Evolutionary conservation across 2,113 vertebrate species (phyloP), one percentile per base, ranked within the genome.

Genomic region (Thomomys bottae): DNA sequence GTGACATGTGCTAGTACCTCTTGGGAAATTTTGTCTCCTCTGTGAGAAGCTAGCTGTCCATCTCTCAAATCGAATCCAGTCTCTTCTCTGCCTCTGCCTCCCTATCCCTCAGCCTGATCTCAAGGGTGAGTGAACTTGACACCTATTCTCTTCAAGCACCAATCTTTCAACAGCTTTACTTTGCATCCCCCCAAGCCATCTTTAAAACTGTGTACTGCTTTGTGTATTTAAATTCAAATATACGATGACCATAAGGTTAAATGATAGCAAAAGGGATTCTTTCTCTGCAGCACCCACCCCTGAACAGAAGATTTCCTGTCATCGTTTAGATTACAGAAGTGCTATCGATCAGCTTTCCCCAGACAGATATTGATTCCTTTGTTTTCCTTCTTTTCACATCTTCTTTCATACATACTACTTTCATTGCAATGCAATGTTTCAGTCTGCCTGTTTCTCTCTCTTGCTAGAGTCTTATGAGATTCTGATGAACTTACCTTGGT

Each of bases 91-190:
- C n/a, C 4, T 57, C 15, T 6, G 14, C 15, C n/a, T 80, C 32
- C 49, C 42, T 3, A 2, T 24, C 57, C 21, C 26, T 20, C 30
- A 38, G 2, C 21, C 23, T 18, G 14, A 18, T 40, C 11, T 23
- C 45, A 18, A 59, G 30, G 5, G 40, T 38, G 36, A 24, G 40
- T 38, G 36, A 24, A 57, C 0, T 1, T 8, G 18, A 6, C 26
- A 23, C 3, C 28, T 12, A 10, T 34, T 3, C 6, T 30, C 28
- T 67, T 54, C 38, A 32, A 88, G 30, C 30, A n/a, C 0, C 26
- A 28, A 87, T 72, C 84, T 77, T 77, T 64, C 38, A 70, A 78
- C 15, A 61, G 18, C n/a, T 26, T 80, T 66, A 42, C 64, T 93
- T 87, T 85, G 15, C 3, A 28, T 85, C 14, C 23, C 10, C 38